A percentile compares a stretch with the other conserved stretches of the same genome.
These are phyloP conservation scores for Champsocephalus esox DNA, from an alignment of 2,797 vertebrate species.

Conservation along the genomic window DNA sequence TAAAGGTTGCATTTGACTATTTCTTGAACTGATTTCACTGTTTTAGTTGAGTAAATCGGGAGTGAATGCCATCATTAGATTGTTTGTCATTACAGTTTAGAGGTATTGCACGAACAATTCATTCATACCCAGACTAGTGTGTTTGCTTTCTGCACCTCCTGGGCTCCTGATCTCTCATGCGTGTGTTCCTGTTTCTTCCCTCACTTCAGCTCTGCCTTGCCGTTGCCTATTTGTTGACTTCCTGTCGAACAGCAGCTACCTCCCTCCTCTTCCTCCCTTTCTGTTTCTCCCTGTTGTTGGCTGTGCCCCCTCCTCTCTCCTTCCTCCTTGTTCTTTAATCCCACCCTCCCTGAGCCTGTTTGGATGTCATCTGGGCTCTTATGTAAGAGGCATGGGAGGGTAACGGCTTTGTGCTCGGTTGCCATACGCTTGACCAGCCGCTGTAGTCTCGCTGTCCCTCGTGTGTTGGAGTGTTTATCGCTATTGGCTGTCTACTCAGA, in stretches of 20 bases:
- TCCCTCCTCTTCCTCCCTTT: constrained; percentile 61
- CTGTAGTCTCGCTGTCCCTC: constrained; percentile 35
- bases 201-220: constrained; percentile 28
- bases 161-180: not conserved
- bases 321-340: constrained; percentile 69
- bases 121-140: not conserved
- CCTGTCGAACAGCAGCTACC: constrained; percentile 50
- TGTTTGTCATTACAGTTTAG: not conserved
- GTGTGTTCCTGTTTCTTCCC: constrained; percentile 27
- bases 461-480: constrained; percentile 38
- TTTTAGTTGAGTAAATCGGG: not conserved
- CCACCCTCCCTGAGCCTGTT: constrained; percentile 61
- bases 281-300: constrained; percentile 41
- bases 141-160: constrained; percentile 2
- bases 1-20: not conserved
- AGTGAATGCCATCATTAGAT: not conserved
- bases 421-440: constrained; percentile 56
- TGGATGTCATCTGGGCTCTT: constrained; percentile 79
- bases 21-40: not conserved
- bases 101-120: too few relatives aligned
- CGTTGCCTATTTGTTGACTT: constrained; percentile 64
- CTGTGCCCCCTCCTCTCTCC: constrained; percentile 16
- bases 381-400: constrained; percentile 75
- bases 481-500: constrained; percentile 29
- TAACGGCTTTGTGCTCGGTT: constrained; percentile 52